phyloP scores from a whole-genome alignment of 2,797 vertebrate genomes.

The Uromys caudimaculatus region DNA sequence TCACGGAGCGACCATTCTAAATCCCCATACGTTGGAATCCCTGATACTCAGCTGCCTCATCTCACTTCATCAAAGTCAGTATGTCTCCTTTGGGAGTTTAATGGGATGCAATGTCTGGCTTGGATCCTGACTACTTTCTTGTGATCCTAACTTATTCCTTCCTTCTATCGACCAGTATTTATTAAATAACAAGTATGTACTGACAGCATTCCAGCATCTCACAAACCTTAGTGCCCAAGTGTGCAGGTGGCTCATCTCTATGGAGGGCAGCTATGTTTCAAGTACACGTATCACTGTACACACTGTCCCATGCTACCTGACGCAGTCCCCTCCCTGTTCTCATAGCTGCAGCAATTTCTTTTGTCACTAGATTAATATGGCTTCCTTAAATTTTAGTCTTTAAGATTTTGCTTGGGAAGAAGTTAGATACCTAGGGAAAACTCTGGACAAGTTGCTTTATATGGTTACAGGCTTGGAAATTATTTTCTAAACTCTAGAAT shows the following conservation, averaged over 20 bases:
- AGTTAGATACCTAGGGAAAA: constrained; percentile 31
- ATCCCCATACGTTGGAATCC: neutral
- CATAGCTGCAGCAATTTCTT: neutral
- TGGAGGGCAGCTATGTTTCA: neutral
- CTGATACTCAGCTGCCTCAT: neutral
- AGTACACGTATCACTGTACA: neutral
- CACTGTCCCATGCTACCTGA: neutral
- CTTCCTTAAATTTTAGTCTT: constrained; percentile 29
- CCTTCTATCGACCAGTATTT: neutral
- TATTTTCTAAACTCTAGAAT: neutral
- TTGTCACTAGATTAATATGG: neutral
- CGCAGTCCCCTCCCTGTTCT: neutral
- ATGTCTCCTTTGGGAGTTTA: neutral
- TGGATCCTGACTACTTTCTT: neutral
- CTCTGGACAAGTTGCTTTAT: neutral
- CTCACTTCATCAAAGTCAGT: neutral
- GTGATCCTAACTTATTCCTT: neutral
- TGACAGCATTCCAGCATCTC: neutral
- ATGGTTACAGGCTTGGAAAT: neutral
- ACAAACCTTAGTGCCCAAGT: neutral
- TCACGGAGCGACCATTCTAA: neutral
- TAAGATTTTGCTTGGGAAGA: constrained; percentile 17
- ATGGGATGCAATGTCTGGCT: neutral
- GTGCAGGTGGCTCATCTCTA: neutral
- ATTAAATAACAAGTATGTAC: neutral